Percentiles rank a stretch among this genome's conserved stretches.
Evolutionary conservation across 1,140 invertebrate genomes (phyloP).

Genomic region (Oedothorax gibbosus): DNA sequence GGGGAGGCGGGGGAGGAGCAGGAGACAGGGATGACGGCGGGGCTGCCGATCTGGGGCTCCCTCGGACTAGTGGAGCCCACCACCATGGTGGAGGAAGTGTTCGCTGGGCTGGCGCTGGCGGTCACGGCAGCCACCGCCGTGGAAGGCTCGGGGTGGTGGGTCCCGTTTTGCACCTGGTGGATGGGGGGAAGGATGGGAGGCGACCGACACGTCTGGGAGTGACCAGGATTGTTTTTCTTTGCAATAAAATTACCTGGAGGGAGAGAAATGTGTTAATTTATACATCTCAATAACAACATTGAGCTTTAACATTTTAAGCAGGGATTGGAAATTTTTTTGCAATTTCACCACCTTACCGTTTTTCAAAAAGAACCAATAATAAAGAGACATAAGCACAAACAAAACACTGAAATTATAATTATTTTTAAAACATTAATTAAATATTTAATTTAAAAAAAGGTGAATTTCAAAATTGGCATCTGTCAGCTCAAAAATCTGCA

Average conservation of each 20-base stretch:
- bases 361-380: too few relatives aligned
- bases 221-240: conserved; percentile 59
- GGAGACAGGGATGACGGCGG: conserved; percentile 49
- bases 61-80: conserved; percentile 48
- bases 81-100: conserved; percentile 67
- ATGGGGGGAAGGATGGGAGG: conserved; percentile 54
- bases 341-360: too few relatives aligned
- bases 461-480: too few relatives aligned
- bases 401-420: too few relatives aligned
- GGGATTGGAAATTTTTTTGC: too few relatives aligned
- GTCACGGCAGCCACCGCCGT: conserved; percentile 50
- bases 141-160: conserved; percentile 50
- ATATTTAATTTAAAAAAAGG: too few relatives aligned
- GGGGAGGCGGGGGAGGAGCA: conserved; percentile 47
- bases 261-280: neutral
- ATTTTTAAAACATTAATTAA: too few relatives aligned
- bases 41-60: conserved; percentile 54
- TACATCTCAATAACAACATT: neutral
- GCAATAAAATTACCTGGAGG: conserved; percentile 51
- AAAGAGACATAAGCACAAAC: neutral
- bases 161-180: conserved; percentile 49
- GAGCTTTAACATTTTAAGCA: too few relatives aligned
- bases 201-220: conserved; percentile 54
- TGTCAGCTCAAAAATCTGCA: too few relatives aligned
- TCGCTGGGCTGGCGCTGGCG: conserved; percentile 42